phyloP scores from a whole-genome alignment of 2,797 vertebrate genomes.

The Syngnathus acus region DNA sequence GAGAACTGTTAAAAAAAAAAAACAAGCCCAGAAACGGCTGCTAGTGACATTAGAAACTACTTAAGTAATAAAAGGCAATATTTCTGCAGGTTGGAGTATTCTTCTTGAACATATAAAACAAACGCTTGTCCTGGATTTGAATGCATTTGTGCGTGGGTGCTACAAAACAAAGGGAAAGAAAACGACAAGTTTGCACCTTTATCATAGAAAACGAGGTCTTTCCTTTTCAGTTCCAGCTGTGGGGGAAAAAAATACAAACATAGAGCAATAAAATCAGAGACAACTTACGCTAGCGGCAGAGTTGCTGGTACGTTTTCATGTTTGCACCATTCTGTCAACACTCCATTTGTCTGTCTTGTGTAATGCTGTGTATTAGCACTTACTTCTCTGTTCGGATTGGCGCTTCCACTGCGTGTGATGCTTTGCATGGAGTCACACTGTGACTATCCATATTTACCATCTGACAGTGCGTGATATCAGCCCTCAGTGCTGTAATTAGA shows the following conservation, averaged over 20 bases:
- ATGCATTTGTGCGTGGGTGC: background rate
- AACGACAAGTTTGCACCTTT: constrained; percentile 11
- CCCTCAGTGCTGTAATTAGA: constrained; percentile 41
- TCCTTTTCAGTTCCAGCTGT: constrained; percentile 17
- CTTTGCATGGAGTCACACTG: constrained; percentile 22
- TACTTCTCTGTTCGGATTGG: constrained; percentile 15
- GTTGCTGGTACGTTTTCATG: constrained; percentile 14
- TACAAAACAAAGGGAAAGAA: constrained; percentile 12
- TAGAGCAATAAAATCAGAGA: constrained; percentile 24
- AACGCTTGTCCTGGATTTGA: background rate
- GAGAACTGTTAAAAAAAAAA: too few relatives aligned
- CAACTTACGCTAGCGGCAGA: constrained; percentile 12
- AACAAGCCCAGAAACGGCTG: too few relatives aligned
- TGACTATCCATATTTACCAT: constrained; percentile 23
- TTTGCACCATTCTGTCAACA: constrained; percentile 11
- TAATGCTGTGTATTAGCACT: constrained; percentile 25
- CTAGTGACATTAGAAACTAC: too few relatives aligned
- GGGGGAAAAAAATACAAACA: constrained; percentile 17
- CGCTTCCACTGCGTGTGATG: constrained; percentile 10
- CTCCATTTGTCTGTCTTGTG: constrained; percentile 15
- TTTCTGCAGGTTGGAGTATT: too few relatives aligned
- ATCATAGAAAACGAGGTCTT: constrained; percentile 13
- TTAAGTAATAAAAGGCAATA: too few relatives aligned
- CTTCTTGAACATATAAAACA: background rate
- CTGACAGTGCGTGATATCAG: constrained; percentile 19